A percentile compares a stretch with the other conserved stretches of the same genome.
Evolutionary conservation across 1,140 invertebrate species (phyloP).

Genomic region (Drosophila willistoni): DNA sequence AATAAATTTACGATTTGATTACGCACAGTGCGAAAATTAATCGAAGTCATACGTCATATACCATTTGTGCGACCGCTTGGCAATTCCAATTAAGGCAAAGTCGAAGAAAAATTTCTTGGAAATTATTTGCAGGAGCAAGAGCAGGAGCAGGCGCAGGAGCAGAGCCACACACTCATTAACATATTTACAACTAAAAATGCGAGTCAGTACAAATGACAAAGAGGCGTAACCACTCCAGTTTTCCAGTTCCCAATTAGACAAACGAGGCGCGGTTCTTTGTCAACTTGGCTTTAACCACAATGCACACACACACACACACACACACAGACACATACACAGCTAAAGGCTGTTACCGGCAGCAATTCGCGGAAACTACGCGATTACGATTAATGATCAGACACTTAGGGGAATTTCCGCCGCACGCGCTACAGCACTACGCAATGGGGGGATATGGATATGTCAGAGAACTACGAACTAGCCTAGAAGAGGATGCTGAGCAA

Average conservation of each 20-base stretch:
- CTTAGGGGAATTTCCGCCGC: constrained; percentile 67
- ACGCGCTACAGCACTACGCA: constrained; percentile 66
- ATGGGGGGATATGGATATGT: constrained; percentile 10
- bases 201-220: constrained; percentile 70
- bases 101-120: constrained; percentile 62
- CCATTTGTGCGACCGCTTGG: constrained; percentile 39
- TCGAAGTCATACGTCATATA: constrained; percentile 72
- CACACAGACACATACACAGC: not conserved
- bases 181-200: constrained; percentile 80
- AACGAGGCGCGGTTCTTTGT: constrained; percentile 50
- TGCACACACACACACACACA: not conserved
- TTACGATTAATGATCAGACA: constrained; percentile 78
- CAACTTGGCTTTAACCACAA: constrained; percentile 30
- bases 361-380: constrained; percentile 41
- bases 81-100: constrained; percentile 70
- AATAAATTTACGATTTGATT: constrained; percentile 80
- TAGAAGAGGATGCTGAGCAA: not conserved
- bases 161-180: constrained; percentile 69
- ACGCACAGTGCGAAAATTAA: constrained; percentile 78
- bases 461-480: not conserved
- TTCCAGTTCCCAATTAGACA: constrained; percentile 79
- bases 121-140: constrained; percentile 45
- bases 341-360: not conserved
- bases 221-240: constrained; percentile 57
- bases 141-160: too few relatives aligned